Evolutionary conservation across 2,888 invertebrate genomes (phyloP).

Genomic region (Malachius bipustulatus): DNA sequence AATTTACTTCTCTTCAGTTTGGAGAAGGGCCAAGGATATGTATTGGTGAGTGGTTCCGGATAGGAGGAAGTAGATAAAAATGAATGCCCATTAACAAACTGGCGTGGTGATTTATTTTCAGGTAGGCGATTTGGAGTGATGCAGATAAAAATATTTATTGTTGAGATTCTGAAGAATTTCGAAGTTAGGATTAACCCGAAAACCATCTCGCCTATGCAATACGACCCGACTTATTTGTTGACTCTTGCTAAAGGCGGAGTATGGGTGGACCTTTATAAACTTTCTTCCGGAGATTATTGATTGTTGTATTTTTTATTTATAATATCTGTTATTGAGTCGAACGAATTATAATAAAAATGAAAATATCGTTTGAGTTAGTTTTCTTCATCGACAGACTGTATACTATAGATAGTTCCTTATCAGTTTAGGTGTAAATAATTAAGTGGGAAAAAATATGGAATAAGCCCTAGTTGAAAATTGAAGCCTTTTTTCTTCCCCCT

Average conservation of each 20-base stretch:
- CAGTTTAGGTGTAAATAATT: too few relatives aligned
- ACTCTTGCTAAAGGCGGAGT: slow-evolving; percentile 25
- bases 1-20: slow-evolving; percentile 25
- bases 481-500: too few relatives aligned
- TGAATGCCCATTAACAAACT: slow-evolving; percentile 10
- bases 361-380: too few relatives aligned
- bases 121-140: slow-evolving; percentile 23
- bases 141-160: slow-evolving; percentile 33
- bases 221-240: slow-evolving; percentile 21
- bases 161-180: slow-evolving; percentile 29
- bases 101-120: slow-evolving; percentile 17
- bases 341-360: too few relatives aligned
- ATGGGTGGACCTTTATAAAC: slow-evolving; percentile 24
- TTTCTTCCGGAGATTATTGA: too few relatives aligned
- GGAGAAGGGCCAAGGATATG: slow-evolving; percentile 28
- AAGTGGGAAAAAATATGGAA: too few relatives aligned
- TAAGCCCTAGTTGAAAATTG: too few relatives aligned
- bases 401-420: too few relatives aligned
- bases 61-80: background rate
- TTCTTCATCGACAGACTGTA: too few relatives aligned
- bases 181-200: slow-evolving; percentile 28
- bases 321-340: too few relatives aligned
- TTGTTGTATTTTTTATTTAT: too few relatives aligned
- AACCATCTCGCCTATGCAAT: slow-evolving; percentile 25
- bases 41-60: slow-evolving; percentile 20